phyloP scores from a whole-genome alignment of 2,888 invertebrate genomes.

The Physocephala rufipes region DNA sequence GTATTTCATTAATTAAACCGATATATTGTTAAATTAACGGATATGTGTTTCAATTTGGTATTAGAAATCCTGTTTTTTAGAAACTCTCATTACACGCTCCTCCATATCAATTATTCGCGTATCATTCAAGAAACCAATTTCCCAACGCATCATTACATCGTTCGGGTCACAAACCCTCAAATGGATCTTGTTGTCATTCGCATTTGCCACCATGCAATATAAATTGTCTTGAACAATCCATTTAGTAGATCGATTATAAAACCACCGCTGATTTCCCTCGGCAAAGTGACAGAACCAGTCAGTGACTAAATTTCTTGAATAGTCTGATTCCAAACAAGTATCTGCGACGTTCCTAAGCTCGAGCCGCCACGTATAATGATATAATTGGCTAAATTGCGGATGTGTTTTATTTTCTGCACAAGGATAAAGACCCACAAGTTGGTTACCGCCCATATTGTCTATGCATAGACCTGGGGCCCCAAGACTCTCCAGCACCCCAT shows the following conservation, averaged over 20 bases:
- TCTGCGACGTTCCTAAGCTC: constrained; percentile 68
- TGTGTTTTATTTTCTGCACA: constrained; percentile 50
- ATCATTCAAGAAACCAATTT: constrained; percentile 42
- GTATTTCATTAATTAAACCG: too few species aligned
- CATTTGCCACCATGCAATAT: constrained; percentile 73
- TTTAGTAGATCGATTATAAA: constrained; percentile 73
- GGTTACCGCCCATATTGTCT: constrained; percentile 71
- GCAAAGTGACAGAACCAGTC: constrained; percentile 88
- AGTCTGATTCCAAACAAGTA: constrained; percentile 86
- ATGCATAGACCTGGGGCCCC: constrained; percentile 74
- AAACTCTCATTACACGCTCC: too few species aligned
- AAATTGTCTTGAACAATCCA: constrained; percentile 49
- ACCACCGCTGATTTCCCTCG: constrained; percentile 92
- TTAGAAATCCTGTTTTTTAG: too few species aligned
- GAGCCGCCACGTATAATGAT: constrained; percentile 32
- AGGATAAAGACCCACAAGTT: constrained; percentile 52
- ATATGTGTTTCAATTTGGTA: too few species aligned
- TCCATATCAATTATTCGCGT: background rate
- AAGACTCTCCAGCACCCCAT: constrained; percentile 77
- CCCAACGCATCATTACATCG: constrained; percentile 47
- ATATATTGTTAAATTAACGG: too few species aligned
- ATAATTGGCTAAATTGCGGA: constrained; percentile 54
- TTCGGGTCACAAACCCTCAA: constrained; percentile 72
- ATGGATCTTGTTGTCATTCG: constrained; percentile 71
- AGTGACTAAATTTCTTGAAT: constrained; percentile 75